Evolutionary conservation across 2,797 vertebrate species (phyloP).

Genomic region (Falco peregrinus): DNA sequence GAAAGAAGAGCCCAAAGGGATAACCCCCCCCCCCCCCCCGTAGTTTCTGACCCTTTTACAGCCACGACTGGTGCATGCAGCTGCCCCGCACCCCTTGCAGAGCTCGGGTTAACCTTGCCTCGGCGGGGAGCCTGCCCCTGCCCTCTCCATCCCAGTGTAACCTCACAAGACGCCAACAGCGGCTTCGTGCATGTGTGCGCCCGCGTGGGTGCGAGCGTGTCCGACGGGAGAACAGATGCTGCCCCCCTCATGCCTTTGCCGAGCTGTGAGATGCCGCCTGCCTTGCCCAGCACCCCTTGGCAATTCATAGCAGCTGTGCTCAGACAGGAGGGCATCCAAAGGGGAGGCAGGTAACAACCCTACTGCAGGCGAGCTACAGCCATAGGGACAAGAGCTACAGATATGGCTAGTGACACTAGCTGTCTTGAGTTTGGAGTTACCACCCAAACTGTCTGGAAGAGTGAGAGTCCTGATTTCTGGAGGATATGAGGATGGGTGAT

Average conservation of each 20-base stretch:
- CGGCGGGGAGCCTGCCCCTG: background rate
- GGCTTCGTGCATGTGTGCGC: background rate
- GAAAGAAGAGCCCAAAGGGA: background rate
- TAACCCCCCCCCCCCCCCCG: background rate
- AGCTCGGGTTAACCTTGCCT: conserved; percentile 23
- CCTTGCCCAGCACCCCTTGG: background rate
- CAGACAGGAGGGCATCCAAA: background rate
- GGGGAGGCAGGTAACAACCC: background rate
- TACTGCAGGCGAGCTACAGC: background rate
- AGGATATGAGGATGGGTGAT: background rate
- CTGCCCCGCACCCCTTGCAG: background rate
- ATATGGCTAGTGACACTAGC: background rate
- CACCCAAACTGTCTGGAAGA: background rate
- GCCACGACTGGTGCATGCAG: conserved; percentile 46
- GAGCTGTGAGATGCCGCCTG: background rate
- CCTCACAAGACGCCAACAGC: fast-evolving
- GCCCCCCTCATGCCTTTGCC: background rate
- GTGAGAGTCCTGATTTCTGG: background rate
- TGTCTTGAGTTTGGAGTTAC: background rate
- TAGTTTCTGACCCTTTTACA: conserved; percentile 39
- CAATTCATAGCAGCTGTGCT: background rate
- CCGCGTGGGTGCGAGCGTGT: background rate
- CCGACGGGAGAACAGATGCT: background rate
- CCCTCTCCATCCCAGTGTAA: background rate
- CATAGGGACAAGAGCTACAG: background rate